A percentile compares a stretch with the other conserved stretches of the same genome.
Evolutionary conservation across 2,797 vertebrate genomes (phyloP).

Genomic region (Rachycentron canadum): DNA sequence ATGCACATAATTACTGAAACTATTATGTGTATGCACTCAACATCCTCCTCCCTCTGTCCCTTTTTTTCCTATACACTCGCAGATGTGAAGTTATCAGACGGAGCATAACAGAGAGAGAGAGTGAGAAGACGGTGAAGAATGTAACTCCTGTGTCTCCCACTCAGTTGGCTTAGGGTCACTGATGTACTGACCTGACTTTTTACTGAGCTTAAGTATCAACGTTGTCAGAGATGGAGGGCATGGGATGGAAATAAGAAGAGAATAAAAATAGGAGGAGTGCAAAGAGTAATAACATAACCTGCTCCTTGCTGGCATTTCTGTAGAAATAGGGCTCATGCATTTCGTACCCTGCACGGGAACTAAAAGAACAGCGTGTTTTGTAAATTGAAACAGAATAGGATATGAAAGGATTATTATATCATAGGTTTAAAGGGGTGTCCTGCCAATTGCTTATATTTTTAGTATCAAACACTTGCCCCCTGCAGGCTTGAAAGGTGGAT

Average conservation of each 20-base stretch:
- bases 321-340: not conserved
- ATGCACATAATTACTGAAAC: not conserved
- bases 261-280: not conserved
- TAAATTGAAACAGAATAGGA: conserved; percentile 2
- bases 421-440: not conserved
- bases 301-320: conserved; percentile 15
- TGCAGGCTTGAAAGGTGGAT: not conserved
- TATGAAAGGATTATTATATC: not conserved
- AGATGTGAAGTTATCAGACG: conserved; percentile 26
- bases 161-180: conserved; percentile 1
- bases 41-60: not conserved
- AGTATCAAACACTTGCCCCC: conserved; percentile 2
- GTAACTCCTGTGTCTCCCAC: conserved; percentile 20
- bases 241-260: conserved; percentile 16
- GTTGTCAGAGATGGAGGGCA: conserved; percentile 14
- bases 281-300: not conserved
- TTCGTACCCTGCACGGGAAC: not conserved
- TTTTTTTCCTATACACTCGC: not conserved
- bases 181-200: conserved; percentile 22
- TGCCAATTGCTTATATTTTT: not conserved
- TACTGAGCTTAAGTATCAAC: conserved; percentile 17
- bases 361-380: not conserved
- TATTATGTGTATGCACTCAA: not conserved
- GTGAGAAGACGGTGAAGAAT: conserved; percentile 26
- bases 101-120: not conserved